Percentiles rank a stretch among this genome's conserved stretches.
Conservation (phyloP, 2,888 invertebrate species). For the Malachius bipustulatus region DNA sequence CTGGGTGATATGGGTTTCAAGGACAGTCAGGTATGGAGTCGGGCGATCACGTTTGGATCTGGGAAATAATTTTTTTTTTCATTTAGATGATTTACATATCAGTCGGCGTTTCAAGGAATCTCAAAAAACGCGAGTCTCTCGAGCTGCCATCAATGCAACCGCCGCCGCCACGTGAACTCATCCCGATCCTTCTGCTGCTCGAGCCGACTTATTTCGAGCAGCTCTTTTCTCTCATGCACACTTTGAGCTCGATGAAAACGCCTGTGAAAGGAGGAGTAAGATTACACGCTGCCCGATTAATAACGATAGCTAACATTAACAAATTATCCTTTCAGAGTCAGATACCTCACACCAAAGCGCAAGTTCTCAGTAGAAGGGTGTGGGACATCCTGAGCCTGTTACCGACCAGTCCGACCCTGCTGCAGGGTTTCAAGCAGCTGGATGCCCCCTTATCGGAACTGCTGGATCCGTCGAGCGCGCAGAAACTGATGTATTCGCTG, state of each 20-base stretch:
- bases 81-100: constrained; percentile 77
- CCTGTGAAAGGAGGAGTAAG: constrained; percentile 56
- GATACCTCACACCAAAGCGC: constrained; percentile 75
- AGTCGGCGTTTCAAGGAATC: constrained; percentile 56
- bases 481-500: constrained; percentile 89
- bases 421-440: constrained; percentile 73
- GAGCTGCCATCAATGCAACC: constrained; percentile 81
- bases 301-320: too few species aligned
- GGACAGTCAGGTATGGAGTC: constrained; percentile 72
- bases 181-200: constrained; percentile 74
- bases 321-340: constrained; percentile 41
- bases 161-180: constrained; percentile 71
- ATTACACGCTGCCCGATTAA: constrained; percentile 14
- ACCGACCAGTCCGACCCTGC: constrained; percentile 77
- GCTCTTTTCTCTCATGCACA: constrained; percentile 81
- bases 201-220: constrained; percentile 84
- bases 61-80: background rate
- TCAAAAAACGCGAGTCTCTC: constrained; percentile 50
- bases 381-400: constrained; percentile 90
- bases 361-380: constrained; percentile 77
- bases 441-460: constrained; percentile 59
- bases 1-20: constrained; percentile 87
- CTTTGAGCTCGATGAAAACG: constrained; percentile 76
- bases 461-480: constrained; percentile 78
- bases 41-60: too few species aligned